phyloP scores from a whole-genome alignment of 2,797 vertebrate genomes.

The Lacerta bilineata region DNA sequence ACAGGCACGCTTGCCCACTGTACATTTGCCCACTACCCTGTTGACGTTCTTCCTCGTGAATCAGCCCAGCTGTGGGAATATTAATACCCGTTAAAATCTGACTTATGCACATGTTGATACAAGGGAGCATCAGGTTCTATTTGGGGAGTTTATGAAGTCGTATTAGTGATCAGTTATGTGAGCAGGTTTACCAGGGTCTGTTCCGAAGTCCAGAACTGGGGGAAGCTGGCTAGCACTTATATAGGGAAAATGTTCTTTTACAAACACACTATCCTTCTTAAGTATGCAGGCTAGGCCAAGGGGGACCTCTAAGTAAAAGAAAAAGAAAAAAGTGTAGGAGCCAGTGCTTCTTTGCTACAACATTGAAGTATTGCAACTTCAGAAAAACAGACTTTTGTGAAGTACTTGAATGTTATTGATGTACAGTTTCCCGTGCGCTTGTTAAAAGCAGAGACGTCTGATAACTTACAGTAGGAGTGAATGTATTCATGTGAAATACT shows the following conservation, averaged over 20 bases:
- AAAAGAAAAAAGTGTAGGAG: slow-evolving; percentile 43
- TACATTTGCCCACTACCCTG: slow-evolving; percentile 30
- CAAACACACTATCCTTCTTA: slow-evolving; percentile 61
- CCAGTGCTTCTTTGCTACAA: slow-evolving; percentile 58
- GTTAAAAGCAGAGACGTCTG: slow-evolving; percentile 64
- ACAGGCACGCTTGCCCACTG: slow-evolving; percentile 25
- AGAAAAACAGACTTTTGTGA: slow-evolving; percentile 77
- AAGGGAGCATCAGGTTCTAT: slow-evolving; percentile 40
- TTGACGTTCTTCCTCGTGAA: slow-evolving; percentile 54
- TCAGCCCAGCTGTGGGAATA: slow-evolving; percentile 57
- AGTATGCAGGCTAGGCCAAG: slow-evolving; percentile 63
- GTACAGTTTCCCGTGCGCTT: slow-evolving; percentile 80
- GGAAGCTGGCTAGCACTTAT: slow-evolving; percentile 79
- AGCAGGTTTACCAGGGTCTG: slow-evolving; percentile 55
- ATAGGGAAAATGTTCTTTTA: slow-evolving; percentile 52
- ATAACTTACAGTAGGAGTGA: slow-evolving; percentile 67
- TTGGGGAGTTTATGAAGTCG: slow-evolving; percentile 52
- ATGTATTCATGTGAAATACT: slow-evolving; percentile 74
- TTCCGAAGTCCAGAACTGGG: slow-evolving; percentile 24
- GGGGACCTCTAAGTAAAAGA: slow-evolving; percentile 49
- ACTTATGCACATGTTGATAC: slow-evolving; percentile 17
- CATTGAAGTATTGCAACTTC: slow-evolving; percentile 63
- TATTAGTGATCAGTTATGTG: slow-evolving; percentile 47
- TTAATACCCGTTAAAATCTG: slow-evolving; percentile 48
- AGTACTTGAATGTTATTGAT: slow-evolving; percentile 82